These are phyloP conservation scores for Rhinella marina DNA, from an alignment of 2,797 vertebrate genomes.

Conservation along the genomic window DNA sequence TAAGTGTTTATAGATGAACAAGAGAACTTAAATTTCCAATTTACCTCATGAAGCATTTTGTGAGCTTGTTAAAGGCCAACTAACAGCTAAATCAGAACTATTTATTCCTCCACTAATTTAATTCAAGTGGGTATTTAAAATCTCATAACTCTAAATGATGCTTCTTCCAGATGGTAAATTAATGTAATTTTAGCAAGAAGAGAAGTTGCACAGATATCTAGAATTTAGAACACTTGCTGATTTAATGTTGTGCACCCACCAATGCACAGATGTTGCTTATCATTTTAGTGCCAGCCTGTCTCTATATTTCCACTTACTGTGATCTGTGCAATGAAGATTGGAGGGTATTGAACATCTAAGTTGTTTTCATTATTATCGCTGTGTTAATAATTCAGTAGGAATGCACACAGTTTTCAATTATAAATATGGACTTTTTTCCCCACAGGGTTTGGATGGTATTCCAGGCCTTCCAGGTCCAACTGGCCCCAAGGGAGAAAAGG, in stretches of 20 bases:
- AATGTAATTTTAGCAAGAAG: slow-evolving; percentile 81
- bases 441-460: slow-evolving; percentile 88
- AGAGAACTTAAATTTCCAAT: slow-evolving; percentile 68
- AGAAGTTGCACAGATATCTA: slow-evolving; percentile 78
- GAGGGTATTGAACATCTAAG: slow-evolving; percentile 60
- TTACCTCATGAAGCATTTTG: slow-evolving; percentile 75
- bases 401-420: slow-evolving; percentile 37
- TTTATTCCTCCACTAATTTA: slow-evolving; percentile 80
- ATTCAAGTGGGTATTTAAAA: slow-evolving; percentile 79
- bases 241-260: slow-evolving; percentile 74
- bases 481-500: slow-evolving; percentile 90
- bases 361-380: slow-evolving; percentile 53
- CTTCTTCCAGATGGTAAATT: slow-evolving; percentile 82
- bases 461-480: slow-evolving; percentile 77
- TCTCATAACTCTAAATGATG: slow-evolving; percentile 76
- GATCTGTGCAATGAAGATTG: slow-evolving; percentile 68
- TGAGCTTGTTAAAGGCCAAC: slow-evolving; percentile 76
- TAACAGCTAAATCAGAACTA: slow-evolving; percentile 81
- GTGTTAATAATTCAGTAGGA: slow-evolving; percentile 42
- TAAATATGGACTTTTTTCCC: slow-evolving; percentile 64
- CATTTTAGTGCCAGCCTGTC: slow-evolving; percentile 72
- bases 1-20: slow-evolving; percentile 68
- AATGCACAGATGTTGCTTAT: slow-evolving; percentile 76
- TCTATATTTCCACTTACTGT: slow-evolving; percentile 70
- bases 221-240: slow-evolving; percentile 73